These are phyloP conservation scores for Phyllostomus discolor DNA, from an alignment of 2,113 vertebrate genomes.

Conservation along the genomic window DNA sequence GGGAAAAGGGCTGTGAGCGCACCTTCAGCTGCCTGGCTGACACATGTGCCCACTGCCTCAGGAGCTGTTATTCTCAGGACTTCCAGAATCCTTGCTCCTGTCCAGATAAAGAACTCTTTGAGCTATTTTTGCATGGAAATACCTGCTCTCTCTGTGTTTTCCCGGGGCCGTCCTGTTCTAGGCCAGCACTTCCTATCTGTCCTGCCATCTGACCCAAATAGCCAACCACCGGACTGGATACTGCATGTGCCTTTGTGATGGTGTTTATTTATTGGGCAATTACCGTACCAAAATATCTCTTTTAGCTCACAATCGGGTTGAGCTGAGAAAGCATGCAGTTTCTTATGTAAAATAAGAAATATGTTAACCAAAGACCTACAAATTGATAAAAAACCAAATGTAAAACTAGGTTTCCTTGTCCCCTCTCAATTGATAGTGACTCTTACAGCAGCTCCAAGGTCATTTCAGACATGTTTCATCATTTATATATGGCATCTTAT, in stretches of 20 bases:
- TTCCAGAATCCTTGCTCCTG: neutral
- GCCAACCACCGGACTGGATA: neutral
- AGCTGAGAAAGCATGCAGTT: neutral
- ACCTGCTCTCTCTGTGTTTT: neutral
- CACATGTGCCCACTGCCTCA: neutral
- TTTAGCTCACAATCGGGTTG: neutral
- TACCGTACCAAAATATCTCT: neutral
- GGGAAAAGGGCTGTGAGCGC: neutral
- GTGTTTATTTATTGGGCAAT: neutral
- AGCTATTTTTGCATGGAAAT: neutral
- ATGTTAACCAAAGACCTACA: neutral
- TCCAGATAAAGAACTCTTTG: neutral
- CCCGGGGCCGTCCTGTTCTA: neutral
- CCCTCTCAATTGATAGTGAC: neutral
- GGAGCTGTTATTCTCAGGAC: neutral
- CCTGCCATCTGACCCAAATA: neutral
- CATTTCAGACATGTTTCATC: neutral
- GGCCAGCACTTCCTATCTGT: neutral
- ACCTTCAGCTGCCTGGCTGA: neutral
- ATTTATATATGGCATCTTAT: neutral
- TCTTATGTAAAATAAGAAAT: neutral
- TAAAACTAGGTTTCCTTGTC: neutral
- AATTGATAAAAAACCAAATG: neutral
- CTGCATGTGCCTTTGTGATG: neutral
- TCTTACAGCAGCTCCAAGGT: neutral